Conservation (phyloP, 2,888 invertebrate genomes). For the Drosophila ochracea region DNA sequence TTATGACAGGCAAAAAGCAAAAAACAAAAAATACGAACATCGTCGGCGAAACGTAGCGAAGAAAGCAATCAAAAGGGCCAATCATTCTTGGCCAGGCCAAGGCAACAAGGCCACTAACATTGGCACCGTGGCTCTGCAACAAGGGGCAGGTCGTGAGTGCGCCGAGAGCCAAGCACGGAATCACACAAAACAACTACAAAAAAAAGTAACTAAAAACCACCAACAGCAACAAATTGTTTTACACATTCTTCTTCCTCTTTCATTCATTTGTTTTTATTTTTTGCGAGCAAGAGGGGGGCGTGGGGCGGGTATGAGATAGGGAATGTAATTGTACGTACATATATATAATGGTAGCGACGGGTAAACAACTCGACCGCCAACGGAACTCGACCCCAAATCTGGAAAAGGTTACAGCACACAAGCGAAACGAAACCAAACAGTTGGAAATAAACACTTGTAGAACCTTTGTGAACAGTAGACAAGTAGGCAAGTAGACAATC, state of each 20-base stretch:
- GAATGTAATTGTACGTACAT: conserved; percentile 40
- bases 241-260: conserved; percentile 29
- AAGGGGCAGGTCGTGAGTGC: conserved; percentile 56
- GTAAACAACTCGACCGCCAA: conserved; percentile 20
- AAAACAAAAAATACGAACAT: conserved; percentile 5
- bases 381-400: conserved; percentile 43
- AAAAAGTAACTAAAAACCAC: conserved; percentile 12
- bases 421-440: conserved; percentile 6
- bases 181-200: conserved; percentile 19
- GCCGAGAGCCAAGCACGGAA: conserved; percentile 51
- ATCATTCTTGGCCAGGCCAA: conserved; percentile 46
- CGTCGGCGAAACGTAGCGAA: conserved; percentile 33
- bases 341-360: conserved; percentile 23
- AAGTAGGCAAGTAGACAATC: background rate
- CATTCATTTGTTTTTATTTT: background rate
- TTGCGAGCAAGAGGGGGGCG: background rate
- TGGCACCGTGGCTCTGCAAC: conserved; percentile 14
- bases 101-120: conserved; percentile 17
- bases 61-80: conserved; percentile 65
- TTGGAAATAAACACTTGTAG: conserved; percentile 53
- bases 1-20: conserved; percentile 41
- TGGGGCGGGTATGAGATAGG: background rate
- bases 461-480: conserved; percentile 15
- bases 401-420: conserved; percentile 46
- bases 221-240: conserved; percentile 47